These are phyloP conservation scores for Tapirus indicus DNA, from an alignment of 2,797 vertebrate genomes.

Conservation along the genomic window DNA sequence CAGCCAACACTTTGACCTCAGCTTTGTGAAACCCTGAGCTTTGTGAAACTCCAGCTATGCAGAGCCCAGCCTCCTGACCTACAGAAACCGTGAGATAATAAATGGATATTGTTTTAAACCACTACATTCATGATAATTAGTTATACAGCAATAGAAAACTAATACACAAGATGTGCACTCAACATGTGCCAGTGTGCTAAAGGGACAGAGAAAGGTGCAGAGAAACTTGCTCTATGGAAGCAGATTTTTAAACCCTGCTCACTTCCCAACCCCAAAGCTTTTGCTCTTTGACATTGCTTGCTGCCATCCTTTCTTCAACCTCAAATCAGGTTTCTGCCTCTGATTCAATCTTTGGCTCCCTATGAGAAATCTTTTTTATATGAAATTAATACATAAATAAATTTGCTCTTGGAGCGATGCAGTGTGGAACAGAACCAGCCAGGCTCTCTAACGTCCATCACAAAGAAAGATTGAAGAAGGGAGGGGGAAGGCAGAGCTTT, in stretches of 20 bases:
- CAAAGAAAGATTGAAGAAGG: neutral
- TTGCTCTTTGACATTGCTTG: neutral
- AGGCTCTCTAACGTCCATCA: slow-evolving; percentile 44
- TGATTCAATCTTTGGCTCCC: slow-evolving; percentile 71
- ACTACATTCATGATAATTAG: neutral
- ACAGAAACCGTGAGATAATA: neutral
- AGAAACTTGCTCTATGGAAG: neutral
- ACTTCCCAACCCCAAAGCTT: neutral
- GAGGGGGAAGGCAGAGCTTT: slow-evolving; percentile 54
- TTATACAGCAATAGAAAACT: neutral
- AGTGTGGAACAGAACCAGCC: slow-evolving; percentile 59
- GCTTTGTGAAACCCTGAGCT: neutral
- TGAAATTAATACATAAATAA: slow-evolving; percentile 81
- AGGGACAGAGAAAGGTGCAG: accelerated
- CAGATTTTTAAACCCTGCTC: neutral
- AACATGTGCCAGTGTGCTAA: neutral
- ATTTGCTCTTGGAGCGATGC: slow-evolving; percentile 70
- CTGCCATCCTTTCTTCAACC: slow-evolving; percentile 41
- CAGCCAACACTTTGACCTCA: slow-evolving; percentile 8
- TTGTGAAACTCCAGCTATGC: neutral
- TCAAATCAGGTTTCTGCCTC: slow-evolving; percentile 75
- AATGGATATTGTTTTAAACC: slow-evolving; percentile 37
- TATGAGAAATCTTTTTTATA: slow-evolving; percentile 79
- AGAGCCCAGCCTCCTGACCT: neutral
- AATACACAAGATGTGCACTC: neutral